Percentiles rank a stretch among this genome's conserved stretches.
phyloP scores from a whole-genome alignment of 2,888 invertebrate species.

The Orthonevra nobilis region DNA sequence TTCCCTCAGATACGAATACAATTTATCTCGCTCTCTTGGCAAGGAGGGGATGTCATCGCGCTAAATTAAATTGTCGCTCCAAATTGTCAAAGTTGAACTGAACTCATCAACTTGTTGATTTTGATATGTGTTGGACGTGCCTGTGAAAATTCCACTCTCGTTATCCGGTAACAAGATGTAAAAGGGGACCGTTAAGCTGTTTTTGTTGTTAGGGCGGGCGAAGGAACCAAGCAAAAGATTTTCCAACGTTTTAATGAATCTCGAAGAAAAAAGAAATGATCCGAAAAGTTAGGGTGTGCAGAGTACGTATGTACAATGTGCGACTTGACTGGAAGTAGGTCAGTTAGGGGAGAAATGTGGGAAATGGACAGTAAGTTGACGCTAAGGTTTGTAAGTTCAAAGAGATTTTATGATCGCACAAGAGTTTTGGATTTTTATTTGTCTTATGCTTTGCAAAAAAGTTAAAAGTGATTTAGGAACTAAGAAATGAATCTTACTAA shows the following conservation, averaged over 20 bases:
- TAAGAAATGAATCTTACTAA: no score
- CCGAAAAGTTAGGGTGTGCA: no score
- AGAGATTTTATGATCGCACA: no score
- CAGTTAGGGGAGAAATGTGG: no score
- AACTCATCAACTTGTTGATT: slow-evolving; percentile 43
- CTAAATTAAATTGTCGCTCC: slow-evolving; percentile 15
- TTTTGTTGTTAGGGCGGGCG: neutral
- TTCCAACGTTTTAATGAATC: slow-evolving; percentile 18
- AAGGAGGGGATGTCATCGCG: neutral
- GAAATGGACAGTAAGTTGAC: no score
- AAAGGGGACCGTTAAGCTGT: slow-evolving; percentile 14
- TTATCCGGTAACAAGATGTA: slow-evolving; percentile 3
- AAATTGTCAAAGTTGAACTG: slow-evolving; percentile 24
- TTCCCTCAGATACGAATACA: no score
- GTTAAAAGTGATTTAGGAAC: no score
- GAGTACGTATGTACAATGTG: no score
- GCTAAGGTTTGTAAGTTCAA: no score
- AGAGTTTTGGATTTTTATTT: no score
- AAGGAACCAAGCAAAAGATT: slow-evolving; percentile 14
- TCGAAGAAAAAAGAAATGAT: no score
- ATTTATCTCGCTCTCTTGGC: neutral
- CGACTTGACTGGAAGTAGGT: slow-evolving; percentile 11
- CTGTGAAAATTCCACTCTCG: slow-evolving; percentile 26
- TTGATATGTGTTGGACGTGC: neutral
- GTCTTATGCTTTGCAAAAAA: no score